phyloP scores from a whole-genome alignment of 2,888 invertebrate genomes.

The Hydriomena furcata region DNA sequence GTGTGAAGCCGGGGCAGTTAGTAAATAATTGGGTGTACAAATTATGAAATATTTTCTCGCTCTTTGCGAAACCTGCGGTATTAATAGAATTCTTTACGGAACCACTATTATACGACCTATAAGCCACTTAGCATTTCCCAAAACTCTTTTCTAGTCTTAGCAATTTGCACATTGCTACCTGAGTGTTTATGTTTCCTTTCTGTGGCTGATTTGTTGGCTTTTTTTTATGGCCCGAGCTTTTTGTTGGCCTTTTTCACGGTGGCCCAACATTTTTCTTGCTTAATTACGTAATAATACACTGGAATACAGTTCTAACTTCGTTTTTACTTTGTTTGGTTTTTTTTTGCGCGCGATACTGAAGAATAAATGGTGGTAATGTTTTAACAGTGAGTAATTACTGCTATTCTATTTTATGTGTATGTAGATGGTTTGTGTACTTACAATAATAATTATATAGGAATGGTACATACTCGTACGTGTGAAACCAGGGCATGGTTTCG shows the following conservation, averaged over 20 bases:
- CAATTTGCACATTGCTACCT: conserved; percentile 69
- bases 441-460: too few relatives aligned
- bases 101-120: conserved; percentile 11
- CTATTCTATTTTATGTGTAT: conserved; percentile 10
- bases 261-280: conserved; percentile 53
- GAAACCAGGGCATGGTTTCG: too few relatives aligned
- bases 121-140: conserved; percentile 48
- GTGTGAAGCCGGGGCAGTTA: too few relatives aligned
- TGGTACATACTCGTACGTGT: too few relatives aligned
- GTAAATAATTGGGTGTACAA: too few relatives aligned
- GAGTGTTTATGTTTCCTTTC: conserved; percentile 68
- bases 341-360: conserved; percentile 21
- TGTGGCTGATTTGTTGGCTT: conserved; percentile 67
- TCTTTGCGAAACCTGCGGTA: too few relatives aligned
- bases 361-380: conserved; percentile 22
- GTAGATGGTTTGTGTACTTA: background rate
- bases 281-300: conserved; percentile 65
- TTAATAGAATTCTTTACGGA: conserved; percentile 7
- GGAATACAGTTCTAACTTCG: conserved; percentile 38
- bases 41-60: too few relatives aligned
- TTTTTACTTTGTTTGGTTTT: conserved; percentile 37
- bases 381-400: conserved; percentile 25
- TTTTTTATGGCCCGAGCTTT: conserved; percentile 42
- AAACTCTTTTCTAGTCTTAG: conserved; percentile 57
- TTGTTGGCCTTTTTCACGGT: conserved; percentile 61